Conservation (phyloP, 2,113 vertebrate species). For the Paralichthys olivaceus region DNA sequence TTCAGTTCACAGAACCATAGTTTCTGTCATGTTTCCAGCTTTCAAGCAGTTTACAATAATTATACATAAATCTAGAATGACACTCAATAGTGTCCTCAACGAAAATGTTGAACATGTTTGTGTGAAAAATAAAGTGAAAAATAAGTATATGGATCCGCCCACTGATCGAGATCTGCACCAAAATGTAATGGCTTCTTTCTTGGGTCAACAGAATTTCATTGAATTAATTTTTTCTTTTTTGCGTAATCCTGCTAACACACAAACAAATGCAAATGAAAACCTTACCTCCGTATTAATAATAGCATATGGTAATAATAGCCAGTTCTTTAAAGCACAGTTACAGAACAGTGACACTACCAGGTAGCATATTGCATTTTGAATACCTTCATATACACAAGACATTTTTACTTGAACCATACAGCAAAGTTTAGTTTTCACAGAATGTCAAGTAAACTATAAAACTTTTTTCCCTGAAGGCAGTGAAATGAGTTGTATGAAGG, state of each 20-base stretch:
- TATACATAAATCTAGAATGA: too few species aligned
- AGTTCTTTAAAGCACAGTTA: background rate
- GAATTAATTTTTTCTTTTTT: too few species aligned
- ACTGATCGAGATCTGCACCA: too few species aligned
- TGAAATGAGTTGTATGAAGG: slow-evolving; percentile 13
- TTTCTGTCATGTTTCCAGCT: background rate
- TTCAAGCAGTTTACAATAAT: background rate
- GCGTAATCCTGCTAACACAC: too few species aligned
- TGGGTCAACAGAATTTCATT: too few species aligned
- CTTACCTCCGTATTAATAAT: background rate
- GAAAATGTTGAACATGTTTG: too few species aligned
- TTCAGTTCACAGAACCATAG: background rate
- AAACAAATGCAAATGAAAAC: too few species aligned
- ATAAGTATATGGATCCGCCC: too few species aligned
- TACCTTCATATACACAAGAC: background rate
- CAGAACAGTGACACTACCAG: background rate
- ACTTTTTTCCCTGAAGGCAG: slow-evolving; percentile 27
- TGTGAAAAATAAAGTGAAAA: too few species aligned
- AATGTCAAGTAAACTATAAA: background rate
- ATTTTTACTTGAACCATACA: background rate
- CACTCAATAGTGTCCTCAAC: too few species aligned
- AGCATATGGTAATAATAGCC: background rate
- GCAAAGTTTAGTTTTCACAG: background rate
- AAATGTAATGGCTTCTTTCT: too few species aligned
- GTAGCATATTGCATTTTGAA: background rate